Conservation (phyloP, 2,797 vertebrate species). For the Catamblyrhynchus diadema region DNA sequence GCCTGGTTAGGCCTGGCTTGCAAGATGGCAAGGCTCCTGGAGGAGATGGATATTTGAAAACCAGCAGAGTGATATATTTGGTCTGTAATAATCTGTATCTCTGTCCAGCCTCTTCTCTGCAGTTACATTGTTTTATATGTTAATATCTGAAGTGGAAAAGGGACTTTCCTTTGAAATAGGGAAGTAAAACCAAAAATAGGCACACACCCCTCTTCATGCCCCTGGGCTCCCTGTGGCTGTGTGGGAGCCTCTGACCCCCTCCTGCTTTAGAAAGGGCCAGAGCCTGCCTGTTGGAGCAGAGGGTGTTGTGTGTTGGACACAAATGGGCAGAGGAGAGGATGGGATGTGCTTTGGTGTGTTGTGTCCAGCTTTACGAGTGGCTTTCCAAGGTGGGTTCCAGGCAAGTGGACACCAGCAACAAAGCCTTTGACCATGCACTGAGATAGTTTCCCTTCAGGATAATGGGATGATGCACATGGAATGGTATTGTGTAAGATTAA, state of each 20-base stretch:
- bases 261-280: not conserved
- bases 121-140: not conserved
- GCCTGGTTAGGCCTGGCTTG: not conserved
- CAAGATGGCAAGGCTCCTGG: not conserved
- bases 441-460: not conserved
- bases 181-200: not conserved
- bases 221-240: not conserved
- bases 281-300: not conserved
- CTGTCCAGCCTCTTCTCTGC: not conserved
- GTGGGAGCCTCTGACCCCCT: not conserved
- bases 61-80: not conserved
- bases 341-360: not conserved
- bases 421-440: not conserved
- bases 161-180: not conserved
- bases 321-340: not conserved
- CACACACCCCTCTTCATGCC: accelerated
- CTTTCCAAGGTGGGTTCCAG: not conserved
- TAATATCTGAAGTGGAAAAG: not conserved
- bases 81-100: not conserved
- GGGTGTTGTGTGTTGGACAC: not conserved
- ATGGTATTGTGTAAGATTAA: not conserved
- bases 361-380: not conserved
- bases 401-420: not conserved
- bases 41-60: not conserved
- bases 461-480: not conserved